Evolutionary conservation across 2,888 invertebrate genomes (phyloP).

Genomic region (Chloroclysta siterata): DNA sequence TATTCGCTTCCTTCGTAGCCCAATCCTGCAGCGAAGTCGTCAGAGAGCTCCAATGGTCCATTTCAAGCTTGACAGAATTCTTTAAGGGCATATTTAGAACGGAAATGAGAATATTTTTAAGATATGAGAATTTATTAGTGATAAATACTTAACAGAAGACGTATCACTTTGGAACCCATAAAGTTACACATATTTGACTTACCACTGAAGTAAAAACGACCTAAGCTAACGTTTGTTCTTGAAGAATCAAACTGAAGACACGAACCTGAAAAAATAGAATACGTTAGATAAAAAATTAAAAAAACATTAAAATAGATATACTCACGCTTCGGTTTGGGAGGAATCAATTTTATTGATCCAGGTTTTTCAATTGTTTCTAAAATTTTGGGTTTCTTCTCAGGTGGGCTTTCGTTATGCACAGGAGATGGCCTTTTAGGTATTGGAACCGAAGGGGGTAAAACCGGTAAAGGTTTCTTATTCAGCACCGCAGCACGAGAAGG

Average conservation of each 20-base stretch:
- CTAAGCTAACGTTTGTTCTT: slow-evolving; percentile 62
- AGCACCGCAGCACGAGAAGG: slow-evolving; percentile 89
- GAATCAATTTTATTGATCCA: slow-evolving; percentile 93
- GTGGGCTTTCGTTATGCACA: slow-evolving; percentile 81
- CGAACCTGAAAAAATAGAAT: slow-evolving; percentile 78
- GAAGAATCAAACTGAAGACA: slow-evolving; percentile 49
- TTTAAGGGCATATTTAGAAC: slow-evolving; percentile 53
- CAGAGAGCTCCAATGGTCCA: slow-evolving; percentile 59
- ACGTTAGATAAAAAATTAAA: slow-evolving; percentile 58
- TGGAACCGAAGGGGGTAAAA: slow-evolving; percentile 73
- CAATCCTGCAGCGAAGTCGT: slow-evolving; percentile 52
- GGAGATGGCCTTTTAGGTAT: slow-evolving; percentile 81
- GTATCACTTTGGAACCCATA: slow-evolving; percentile 70
- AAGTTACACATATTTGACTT: slow-evolving; percentile 82
- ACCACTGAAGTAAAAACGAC: slow-evolving; percentile 68
- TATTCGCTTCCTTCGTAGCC: slow-evolving; percentile 44
- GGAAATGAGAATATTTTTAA: slow-evolving; percentile 64
- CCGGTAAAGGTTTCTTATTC: slow-evolving; percentile 79
- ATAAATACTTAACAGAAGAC: slow-evolving; percentile 73
- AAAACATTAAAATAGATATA: slow-evolving; percentile 66
- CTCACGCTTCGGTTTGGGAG: slow-evolving; percentile 96
- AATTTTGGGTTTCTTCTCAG: slow-evolving; percentile 92
- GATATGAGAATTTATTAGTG: slow-evolving; percentile 77
- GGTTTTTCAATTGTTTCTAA: slow-evolving; percentile 87
- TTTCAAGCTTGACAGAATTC: slow-evolving; percentile 62